Conservation (phyloP, 1,140 invertebrate genomes). For the Heliconius nattereri region DNA sequence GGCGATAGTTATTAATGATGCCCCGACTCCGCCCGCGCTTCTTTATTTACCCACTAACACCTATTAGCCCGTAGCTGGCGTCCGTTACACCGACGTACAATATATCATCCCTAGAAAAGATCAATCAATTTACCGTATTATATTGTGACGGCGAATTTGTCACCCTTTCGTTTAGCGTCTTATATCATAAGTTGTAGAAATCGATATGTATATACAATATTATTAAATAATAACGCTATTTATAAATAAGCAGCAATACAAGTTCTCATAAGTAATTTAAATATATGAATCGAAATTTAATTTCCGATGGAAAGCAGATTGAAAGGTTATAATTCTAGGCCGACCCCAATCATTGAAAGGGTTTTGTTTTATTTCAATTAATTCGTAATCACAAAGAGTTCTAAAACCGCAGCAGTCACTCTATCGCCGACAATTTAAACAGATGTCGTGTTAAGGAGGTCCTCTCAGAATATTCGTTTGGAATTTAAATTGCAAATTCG, state of each 20-base stretch:
- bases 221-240: neutral
- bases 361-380: slow-evolving; percentile 80
- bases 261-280: neutral
- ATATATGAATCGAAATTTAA: slow-evolving; percentile 3
- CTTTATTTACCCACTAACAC: slow-evolving; percentile 75
- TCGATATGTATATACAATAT: neutral
- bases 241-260: neutral
- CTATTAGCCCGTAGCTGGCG: slow-evolving; percentile 62
- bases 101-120: slow-evolving; percentile 70
- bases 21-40: slow-evolving; percentile 62
- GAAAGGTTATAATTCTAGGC: slow-evolving; percentile 38
- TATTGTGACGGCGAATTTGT: slow-evolving; percentile 55
- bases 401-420: slow-evolving; percentile 72
- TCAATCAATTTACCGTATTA: slow-evolving; percentile 77
- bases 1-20: slow-evolving; percentile 79
- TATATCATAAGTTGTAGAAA: neutral
- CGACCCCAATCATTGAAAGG: slow-evolving; percentile 49
- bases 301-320: slow-evolving; percentile 22
- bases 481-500: slow-evolving; percentile 82
- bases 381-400: slow-evolving; percentile 76
- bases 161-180: slow-evolving; percentile 53
- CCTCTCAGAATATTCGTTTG: slow-evolving; percentile 77
- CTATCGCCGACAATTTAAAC: slow-evolving; percentile 80
- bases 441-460: slow-evolving; percentile 83
- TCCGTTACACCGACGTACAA: slow-evolving; percentile 60